Percentiles rank a stretch among this genome's conserved stretches.
phyloP scores from a whole-genome alignment of 2,797 vertebrate species.

The Vespertilio murinus region DNA sequence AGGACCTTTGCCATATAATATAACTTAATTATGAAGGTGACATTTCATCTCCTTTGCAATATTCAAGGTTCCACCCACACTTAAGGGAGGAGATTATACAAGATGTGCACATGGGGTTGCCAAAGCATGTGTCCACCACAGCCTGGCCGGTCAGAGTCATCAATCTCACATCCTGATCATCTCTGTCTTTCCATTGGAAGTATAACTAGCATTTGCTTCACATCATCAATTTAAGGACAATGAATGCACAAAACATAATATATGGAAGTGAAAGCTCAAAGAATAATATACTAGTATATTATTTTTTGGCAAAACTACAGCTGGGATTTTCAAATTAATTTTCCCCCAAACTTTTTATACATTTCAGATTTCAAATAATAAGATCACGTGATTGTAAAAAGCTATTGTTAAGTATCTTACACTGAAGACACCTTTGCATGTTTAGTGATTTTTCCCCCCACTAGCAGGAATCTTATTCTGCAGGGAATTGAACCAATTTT shows the following conservation, averaged over 20 bases:
- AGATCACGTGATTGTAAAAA: not conserved
- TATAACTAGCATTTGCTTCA: not conserved
- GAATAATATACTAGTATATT: not conserved
- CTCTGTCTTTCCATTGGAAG: not conserved
- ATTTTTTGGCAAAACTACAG: not conserved
- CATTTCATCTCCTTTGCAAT: not conserved
- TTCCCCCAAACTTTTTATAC: not conserved
- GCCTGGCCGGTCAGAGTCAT: not conserved
- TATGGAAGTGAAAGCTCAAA: not conserved
- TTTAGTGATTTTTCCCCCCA: not conserved
- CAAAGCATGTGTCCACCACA: not conserved
- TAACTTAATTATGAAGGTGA: not conserved
- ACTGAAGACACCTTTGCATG: not conserved
- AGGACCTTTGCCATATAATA: not conserved
- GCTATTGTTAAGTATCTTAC: not conserved
- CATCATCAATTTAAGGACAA: not conserved
- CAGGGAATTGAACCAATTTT: not conserved
- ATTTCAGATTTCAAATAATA: not conserved
- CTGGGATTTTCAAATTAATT: not conserved
- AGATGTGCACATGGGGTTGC: accelerated
- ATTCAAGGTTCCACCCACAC: not conserved
- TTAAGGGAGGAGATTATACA: not conserved
- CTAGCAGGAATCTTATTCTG: not conserved
- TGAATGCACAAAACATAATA: not conserved
- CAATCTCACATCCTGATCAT: not conserved